Conservation (phyloP, 2,888 invertebrate species). For the Parnassius mnemosyne region DNA sequence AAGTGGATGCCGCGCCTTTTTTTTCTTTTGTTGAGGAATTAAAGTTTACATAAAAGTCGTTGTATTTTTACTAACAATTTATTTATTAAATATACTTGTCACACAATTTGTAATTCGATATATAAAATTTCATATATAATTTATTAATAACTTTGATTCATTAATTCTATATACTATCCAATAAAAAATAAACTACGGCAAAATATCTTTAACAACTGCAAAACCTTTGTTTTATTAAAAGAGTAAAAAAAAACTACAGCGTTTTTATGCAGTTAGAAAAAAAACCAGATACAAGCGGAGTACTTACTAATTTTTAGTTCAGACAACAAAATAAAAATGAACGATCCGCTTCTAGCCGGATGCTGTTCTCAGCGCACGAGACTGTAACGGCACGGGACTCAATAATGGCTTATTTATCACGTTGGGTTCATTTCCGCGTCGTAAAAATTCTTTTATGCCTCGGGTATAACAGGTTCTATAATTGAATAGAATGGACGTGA, state of each 20-base stretch:
- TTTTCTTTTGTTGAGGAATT: constrained; percentile 15
- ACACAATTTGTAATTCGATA: no score
- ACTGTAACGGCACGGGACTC: constrained; percentile 16
- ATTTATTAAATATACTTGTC: no score
- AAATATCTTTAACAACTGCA: neutral
- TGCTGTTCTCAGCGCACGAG: constrained; percentile 2
- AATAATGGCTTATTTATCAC: constrained; percentile 24
- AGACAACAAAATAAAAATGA: constrained; percentile 5
- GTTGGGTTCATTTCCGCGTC: constrained; percentile 18
- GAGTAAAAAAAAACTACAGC: neutral
- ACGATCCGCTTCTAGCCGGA: neutral
- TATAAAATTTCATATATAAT: no score
- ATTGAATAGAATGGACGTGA: constrained; percentile 25
- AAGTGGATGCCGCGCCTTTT: constrained; percentile 16
- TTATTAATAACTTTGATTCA: no score
- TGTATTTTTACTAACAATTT: neutral
- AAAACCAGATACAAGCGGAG: neutral
- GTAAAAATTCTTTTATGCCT: constrained; percentile 20
- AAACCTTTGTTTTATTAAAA: neutral
- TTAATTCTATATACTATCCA: no score
- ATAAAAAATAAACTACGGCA: no score
- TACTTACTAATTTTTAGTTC: neutral
- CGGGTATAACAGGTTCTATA: constrained; percentile 20
- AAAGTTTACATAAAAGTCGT: constrained; percentile 12
- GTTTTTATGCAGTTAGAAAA: neutral